phyloP scores from a whole-genome alignment of 2,113 vertebrate species.

The Neodontobutis hainanensis region DNA sequence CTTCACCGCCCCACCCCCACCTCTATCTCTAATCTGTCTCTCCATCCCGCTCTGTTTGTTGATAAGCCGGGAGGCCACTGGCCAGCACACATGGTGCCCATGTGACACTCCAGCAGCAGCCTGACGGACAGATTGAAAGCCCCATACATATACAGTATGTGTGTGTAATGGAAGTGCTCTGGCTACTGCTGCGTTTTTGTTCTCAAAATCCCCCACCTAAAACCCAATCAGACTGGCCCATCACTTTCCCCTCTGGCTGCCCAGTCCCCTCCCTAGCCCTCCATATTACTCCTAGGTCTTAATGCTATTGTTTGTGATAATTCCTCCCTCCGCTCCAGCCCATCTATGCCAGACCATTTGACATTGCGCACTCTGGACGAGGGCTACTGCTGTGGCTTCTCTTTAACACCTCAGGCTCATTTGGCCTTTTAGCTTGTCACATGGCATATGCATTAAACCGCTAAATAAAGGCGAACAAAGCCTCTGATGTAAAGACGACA shows the following conservation, averaged over 20 bases:
- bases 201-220: constrained; percentile 45
- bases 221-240: constrained; percentile 22
- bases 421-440: constrained; percentile 41
- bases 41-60: constrained; percentile 71
- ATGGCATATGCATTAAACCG: constrained; percentile 25
- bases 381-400: constrained; percentile 25
- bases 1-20: constrained; percentile 59
- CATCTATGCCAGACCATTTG: constrained; percentile 58
- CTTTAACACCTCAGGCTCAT: constrained; percentile 42
- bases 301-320: constrained; percentile 75
- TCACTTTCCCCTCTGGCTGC: constrained; percentile 25
- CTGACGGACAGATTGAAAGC: constrained; percentile 73
- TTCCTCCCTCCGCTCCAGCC: constrained; percentile 35
- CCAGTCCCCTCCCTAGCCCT: constrained; percentile 33
- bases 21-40: constrained; percentile 66
- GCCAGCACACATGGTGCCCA: constrained; percentile 70
- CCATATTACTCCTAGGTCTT: constrained; percentile 59
- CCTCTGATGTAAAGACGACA: constrained; percentile 13
- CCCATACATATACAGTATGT: constrained; percentile 36
- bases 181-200: constrained; percentile 73
- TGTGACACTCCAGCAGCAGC: constrained; percentile 75
- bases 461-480: constrained; percentile 26
- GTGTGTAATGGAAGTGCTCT: constrained; percentile 53
- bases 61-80: constrained; percentile 72
- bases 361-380: constrained; percentile 48